Evolutionary conservation across 2,888 invertebrate genomes (phyloP).

Genomic region (Salpingus planirostris): DNA sequence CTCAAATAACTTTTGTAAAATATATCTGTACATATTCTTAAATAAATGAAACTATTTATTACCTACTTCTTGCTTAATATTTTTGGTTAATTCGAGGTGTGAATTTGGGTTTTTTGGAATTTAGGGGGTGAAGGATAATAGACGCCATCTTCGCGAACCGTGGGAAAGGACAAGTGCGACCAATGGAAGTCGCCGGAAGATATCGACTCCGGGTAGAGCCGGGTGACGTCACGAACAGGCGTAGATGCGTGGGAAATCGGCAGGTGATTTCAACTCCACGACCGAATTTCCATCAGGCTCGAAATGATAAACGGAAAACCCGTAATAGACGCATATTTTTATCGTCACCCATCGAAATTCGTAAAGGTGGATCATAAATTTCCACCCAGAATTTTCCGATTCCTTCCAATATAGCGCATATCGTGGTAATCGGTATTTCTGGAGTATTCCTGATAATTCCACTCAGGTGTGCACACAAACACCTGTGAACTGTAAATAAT

Average conservation of each 20-base stretch:
- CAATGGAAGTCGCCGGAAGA: constrained; percentile 14
- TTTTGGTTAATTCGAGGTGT: too few species aligned
- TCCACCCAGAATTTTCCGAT: background rate
- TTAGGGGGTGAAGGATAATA: constrained; percentile 1
- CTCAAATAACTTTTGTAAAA: too few species aligned
- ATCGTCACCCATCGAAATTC: too few species aligned
- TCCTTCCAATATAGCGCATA: background rate
- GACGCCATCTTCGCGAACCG: constrained; percentile 15
- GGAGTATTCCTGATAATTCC: constrained; percentile 7
- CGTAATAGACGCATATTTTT: too few species aligned
- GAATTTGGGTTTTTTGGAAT: too few species aligned
- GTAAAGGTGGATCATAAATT: constrained; percentile 1
- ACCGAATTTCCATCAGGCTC: too few species aligned
- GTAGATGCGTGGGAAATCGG: constrained; percentile 12
- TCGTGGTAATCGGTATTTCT: constrained; percentile 3
- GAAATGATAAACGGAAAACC: too few species aligned
- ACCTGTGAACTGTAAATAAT: constrained; percentile 11
- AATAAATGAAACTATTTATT: too few species aligned
- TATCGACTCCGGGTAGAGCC: constrained; percentile 16
- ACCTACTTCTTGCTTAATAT: too few species aligned
- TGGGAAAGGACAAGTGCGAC: constrained; percentile 18
- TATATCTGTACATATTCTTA: too few species aligned
- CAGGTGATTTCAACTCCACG: constrained; percentile 14
- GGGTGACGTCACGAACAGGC: constrained; percentile 14
- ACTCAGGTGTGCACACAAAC: constrained; percentile 14